Base-by-base conservation (phyloP, 2,888 invertebrate species). In the Conus canariensis region DNA sequence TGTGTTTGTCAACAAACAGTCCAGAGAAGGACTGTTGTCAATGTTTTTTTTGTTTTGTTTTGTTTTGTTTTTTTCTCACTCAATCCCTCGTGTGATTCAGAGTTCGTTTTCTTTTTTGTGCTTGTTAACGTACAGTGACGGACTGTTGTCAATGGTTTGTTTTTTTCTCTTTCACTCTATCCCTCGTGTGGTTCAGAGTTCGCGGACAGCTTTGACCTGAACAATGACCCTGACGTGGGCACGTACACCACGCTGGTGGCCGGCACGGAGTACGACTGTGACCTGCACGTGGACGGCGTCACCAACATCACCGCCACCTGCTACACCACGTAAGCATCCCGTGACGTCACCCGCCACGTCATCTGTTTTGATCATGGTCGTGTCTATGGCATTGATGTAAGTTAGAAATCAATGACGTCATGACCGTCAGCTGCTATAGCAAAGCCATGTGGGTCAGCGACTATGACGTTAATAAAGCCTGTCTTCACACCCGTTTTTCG, bases 231-330 rank as follows among this genome's bases (percentile, higher is more conserved):
- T 10, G 56, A 82, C 19, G 85, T 83, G 22, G 89, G 89, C 70
- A 89, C 89, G 12, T 22, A 67, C 83, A 67, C 67, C 67, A 89
- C 25, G 0, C 85, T 89, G 67, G 89, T 89, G 45, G 89, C 83
- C 3, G 67, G 82, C 12, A 58, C 56, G 8, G 70, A 89, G 85
- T 85, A 89, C 70, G 19, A 8, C 30, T 89, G 89, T 83, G 83
- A 82, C 58, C 89, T 89, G 8, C 89, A 89, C 89, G 45, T 64
- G 30, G 89, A 89, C 58, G 89, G 89, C 56, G 89, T 89, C 85
- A 89, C 89, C 19, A 22, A 60, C 67, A 58, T 83, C 85, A 88
- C 74, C 19, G 88, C 87, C 25, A 88, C 85, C 30, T 87, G 82
- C 45, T 88, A 90, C 80, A 85, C 85, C 58, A 60, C 67, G 88